These are phyloP conservation scores for Microcaecilia unicolor DNA, from an alignment of 2,797 vertebrate species.

Conservation along the genomic window DNA sequence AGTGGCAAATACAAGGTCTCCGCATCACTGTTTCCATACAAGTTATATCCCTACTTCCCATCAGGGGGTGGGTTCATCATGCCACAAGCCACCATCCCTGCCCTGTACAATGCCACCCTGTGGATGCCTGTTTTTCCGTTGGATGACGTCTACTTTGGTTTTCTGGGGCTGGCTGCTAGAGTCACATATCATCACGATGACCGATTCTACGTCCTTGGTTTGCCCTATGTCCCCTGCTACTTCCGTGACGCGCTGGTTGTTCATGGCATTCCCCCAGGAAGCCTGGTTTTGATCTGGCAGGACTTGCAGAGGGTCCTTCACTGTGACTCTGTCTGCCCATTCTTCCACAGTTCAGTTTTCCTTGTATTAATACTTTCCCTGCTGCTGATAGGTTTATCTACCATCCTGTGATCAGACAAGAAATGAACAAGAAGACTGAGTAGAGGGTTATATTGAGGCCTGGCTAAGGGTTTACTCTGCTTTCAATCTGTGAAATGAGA, in stretches of 20 bases:
- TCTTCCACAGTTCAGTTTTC: too few relatives aligned
- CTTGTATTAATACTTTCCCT: too few relatives aligned
- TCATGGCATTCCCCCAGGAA: background rate
- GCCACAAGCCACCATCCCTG: background rate
- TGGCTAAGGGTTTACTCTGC: too few relatives aligned
- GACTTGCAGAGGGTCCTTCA: background rate
- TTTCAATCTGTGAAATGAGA: too few relatives aligned
- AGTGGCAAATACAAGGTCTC: background rate
- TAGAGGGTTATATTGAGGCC: too few relatives aligned
- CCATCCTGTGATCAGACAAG: too few relatives aligned
- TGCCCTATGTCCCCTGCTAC: background rate
- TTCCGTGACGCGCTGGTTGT: background rate
- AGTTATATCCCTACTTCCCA: conserved; percentile 3
- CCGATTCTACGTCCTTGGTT: background rate
- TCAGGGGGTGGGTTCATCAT: conserved; percentile 9
- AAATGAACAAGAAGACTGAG: too few relatives aligned
- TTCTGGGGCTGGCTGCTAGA: background rate
- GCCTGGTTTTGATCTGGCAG: background rate
- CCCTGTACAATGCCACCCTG: background rate
- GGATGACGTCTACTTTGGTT: too few relatives aligned
- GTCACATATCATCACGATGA: background rate
- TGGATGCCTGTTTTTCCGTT: conserved; percentile 5
- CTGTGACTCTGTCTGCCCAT: too few relatives aligned
- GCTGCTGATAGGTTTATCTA: too few relatives aligned
- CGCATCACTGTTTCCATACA: background rate